Evolutionary conservation across 2,888 invertebrate species (phyloP).

Genomic region (Norana najaformis): DNA sequence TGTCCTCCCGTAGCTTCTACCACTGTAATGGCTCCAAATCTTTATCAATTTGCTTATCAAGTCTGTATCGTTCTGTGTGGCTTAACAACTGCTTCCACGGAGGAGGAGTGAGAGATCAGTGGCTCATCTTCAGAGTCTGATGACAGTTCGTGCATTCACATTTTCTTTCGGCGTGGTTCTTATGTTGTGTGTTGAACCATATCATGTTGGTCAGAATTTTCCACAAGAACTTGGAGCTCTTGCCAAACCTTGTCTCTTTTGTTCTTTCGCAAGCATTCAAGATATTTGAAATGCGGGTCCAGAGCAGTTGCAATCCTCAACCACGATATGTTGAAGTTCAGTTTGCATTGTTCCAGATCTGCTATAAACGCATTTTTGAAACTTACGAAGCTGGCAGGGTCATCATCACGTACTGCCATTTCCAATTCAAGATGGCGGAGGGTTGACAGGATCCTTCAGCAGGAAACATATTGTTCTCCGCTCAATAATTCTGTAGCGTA

Average conservation of each 20-base stretch:
- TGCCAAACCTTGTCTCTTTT: too few relatives aligned
- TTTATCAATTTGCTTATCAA: background rate
- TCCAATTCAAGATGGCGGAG: conserved; percentile 14
- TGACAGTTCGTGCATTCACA: background rate
- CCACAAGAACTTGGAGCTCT: background rate
- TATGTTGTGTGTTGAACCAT: background rate
- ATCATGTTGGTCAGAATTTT: background rate
- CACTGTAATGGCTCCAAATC: background rate
- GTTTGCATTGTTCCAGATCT: conserved; percentile 16
- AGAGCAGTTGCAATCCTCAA: background rate
- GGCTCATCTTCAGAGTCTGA: conserved; percentile 26
- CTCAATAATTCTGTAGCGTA: conserved; percentile 16
- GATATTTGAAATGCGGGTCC: background rate
- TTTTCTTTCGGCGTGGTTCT: background rate
- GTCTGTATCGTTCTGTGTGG: background rate
- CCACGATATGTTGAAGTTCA: background rate
- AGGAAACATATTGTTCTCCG: conserved; percentile 14
- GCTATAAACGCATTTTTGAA: background rate
- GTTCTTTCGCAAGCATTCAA: background rate
- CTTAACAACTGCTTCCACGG: background rate
- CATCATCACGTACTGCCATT: background rate
- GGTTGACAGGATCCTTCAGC: background rate
- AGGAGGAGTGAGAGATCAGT: background rate
- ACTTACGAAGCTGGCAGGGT: background rate
- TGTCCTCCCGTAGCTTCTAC: background rate